Evolutionary conservation across 2,797 vertebrate genomes (phyloP).

Genomic region (Melanitta fusca): DNA sequence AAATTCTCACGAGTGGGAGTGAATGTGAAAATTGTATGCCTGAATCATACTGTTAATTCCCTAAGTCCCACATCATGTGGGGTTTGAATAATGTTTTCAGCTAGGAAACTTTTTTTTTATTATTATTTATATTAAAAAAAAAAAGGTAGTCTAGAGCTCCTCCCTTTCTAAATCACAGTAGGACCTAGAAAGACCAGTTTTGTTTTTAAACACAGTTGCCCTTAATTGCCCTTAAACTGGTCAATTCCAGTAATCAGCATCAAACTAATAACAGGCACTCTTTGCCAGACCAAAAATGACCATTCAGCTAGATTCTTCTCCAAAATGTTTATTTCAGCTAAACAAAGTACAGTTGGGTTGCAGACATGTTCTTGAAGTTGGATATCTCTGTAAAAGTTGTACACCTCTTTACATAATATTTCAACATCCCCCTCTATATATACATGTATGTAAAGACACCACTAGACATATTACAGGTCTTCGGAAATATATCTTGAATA

Average conservation of each 20-base stretch:
- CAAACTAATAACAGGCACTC: constrained; percentile 55
- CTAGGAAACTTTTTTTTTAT: neutral
- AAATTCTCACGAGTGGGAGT: constrained; percentile 35
- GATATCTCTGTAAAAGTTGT: neutral
- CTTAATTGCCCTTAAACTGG: constrained; percentile 44
- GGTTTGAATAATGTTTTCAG: neutral
- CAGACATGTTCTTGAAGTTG: neutral
- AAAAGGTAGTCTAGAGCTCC: neutral
- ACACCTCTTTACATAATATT: neutral
- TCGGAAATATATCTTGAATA: neutral
- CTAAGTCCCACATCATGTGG: constrained; percentile 22
- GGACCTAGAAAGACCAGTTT: constrained; percentile 17
- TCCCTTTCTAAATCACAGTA: constrained; percentile 34
- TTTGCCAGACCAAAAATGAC: constrained; percentile 65
- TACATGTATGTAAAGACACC: neutral
- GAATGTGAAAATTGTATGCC: neutral
- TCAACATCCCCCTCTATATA: neutral
- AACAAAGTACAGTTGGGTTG: neutral
- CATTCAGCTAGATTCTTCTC: constrained; percentile 39
- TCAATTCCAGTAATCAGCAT: constrained; percentile 54
- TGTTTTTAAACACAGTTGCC: constrained; percentile 62
- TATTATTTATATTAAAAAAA: neutral
- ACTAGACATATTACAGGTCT: neutral
- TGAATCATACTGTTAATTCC: constrained; percentile 46
- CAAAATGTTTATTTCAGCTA: constrained; percentile 41